These are phyloP conservation scores for Hydrochoerus hydrochaeris DNA, from an alignment of 2,113 vertebrate genomes.

Conservation along the genomic window DNA sequence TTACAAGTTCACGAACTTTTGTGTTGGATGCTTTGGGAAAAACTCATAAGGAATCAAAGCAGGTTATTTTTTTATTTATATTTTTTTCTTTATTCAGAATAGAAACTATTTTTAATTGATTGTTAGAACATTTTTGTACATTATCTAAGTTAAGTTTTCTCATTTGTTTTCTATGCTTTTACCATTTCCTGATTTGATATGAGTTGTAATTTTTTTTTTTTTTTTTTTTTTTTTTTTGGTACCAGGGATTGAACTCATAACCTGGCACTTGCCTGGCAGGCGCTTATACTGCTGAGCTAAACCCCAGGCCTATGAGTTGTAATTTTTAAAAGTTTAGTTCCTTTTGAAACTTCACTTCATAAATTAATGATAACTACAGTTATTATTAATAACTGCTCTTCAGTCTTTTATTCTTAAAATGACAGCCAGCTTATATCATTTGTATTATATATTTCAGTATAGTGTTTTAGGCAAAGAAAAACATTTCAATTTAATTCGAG, in stretches of 20 bases:
- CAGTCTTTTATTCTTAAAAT: constrained; percentile 31
- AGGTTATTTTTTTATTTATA: neutral
- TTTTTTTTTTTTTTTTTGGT: too few species aligned
- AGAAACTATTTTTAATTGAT: neutral
- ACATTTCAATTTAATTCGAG: neutral
- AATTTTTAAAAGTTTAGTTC: neutral
- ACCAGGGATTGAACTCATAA: too few species aligned
- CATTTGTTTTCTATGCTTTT: constrained; percentile 16
- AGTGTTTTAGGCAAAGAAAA: constrained; percentile 25
- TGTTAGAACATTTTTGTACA: neutral
- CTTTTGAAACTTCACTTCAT: constrained; percentile 23
- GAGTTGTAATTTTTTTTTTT: neutral
- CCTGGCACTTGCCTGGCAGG: too few species aligned
- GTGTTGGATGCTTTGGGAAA: neutral
- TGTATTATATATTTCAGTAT: constrained; percentile 15
- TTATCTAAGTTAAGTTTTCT: constrained; percentile 33
- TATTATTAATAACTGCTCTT: too few species aligned
- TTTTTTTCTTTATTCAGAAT: neutral
- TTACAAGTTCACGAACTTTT: neutral
- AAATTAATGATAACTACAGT: neutral
- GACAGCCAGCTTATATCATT: neutral
- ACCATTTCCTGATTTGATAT: neutral
- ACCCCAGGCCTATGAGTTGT: too few species aligned
- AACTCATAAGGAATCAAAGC: neutral
- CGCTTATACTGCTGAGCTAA: too few species aligned